Conservation (phyloP, 2,113 vertebrate species). For the Hemicordylus capensis region DNA sequence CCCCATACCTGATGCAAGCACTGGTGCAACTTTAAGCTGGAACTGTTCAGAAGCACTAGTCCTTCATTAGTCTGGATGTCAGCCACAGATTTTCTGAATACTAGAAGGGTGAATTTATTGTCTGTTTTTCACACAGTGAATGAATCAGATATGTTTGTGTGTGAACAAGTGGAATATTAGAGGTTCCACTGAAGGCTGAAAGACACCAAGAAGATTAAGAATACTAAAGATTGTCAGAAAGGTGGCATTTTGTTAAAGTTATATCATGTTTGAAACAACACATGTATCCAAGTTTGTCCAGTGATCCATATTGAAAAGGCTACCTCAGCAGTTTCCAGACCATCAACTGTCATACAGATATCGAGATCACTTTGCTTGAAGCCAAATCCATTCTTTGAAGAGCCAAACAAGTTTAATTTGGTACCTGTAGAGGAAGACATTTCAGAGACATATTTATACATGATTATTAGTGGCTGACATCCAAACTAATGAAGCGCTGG, state of each 20-base stretch:
- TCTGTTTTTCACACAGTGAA: neutral
- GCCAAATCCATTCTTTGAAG: conserved; percentile 96
- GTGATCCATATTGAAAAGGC: neutral
- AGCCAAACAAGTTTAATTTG: conserved; percentile 90
- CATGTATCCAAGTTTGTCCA: neutral
- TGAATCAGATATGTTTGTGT: neutral
- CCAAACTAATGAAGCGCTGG: too few relatives aligned
- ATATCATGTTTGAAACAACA: neutral
- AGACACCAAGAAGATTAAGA: neutral
- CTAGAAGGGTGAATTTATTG: neutral
- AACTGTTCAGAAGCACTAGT: too few relatives aligned
- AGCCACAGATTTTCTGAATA: neutral
- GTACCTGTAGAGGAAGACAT: conserved; percentile 78
- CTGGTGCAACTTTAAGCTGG: too few relatives aligned
- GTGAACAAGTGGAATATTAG: neutral
- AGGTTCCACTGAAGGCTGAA: neutral
- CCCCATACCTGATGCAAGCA: too few relatives aligned
- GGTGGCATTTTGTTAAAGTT: conserved; percentile 5
- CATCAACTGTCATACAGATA: conserved; percentile 93
- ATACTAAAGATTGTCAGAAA: neutral
- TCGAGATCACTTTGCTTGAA: conserved; percentile 95
- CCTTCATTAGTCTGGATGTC: too few relatives aligned
- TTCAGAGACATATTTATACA: neutral
- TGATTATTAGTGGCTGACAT: too few relatives aligned
- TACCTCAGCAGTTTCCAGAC: conserved; percentile 87